Percentiles rank a stretch among this genome's conserved stretches.
These are phyloP conservation scores for Magallana gigas DNA, from an alignment of 1,140 invertebrate genomes.

Conservation along the genomic window DNA sequence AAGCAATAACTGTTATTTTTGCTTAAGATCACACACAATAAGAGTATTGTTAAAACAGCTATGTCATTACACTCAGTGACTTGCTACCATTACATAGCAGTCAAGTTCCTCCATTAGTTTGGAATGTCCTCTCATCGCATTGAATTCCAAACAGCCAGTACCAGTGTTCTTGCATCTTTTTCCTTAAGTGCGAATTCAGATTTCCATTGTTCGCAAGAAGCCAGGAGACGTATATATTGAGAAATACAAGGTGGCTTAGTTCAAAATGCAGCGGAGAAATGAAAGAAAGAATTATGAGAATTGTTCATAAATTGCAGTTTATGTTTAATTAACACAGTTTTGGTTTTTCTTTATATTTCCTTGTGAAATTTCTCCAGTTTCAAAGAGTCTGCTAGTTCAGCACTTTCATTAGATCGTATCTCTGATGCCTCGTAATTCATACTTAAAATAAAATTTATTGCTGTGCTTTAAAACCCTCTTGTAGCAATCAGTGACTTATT, in stretches of 20 bases:
- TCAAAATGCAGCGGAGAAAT: not conserved
- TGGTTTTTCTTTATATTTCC: not conserved
- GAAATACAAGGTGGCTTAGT: not conserved
- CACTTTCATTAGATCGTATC: not conserved
- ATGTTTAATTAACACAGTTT: not conserved
- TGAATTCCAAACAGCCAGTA: not conserved
- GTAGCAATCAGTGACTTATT: conserved; percentile 1
- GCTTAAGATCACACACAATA: not conserved
- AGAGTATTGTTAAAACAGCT: not conserved
- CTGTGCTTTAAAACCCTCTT: not conserved
- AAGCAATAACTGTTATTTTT: no score
- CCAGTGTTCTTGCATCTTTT: no score
- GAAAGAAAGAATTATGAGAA: not conserved
- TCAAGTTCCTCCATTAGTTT: not conserved
- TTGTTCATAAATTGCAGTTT: not conserved
- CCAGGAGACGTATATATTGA: not conserved
- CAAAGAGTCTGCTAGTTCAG: not conserved
- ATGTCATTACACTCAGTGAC: not conserved
- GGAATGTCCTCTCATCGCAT: not conserved
- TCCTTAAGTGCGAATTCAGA: not conserved
- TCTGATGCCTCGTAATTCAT: not conserved
- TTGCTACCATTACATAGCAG: not conserved
- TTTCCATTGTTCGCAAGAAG: not conserved
- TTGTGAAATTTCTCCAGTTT: not conserved
- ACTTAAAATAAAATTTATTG: conserved; percentile 8